Conservation (phyloP, 2,888 invertebrate species). For the Acrobeloides nanus region DNA sequence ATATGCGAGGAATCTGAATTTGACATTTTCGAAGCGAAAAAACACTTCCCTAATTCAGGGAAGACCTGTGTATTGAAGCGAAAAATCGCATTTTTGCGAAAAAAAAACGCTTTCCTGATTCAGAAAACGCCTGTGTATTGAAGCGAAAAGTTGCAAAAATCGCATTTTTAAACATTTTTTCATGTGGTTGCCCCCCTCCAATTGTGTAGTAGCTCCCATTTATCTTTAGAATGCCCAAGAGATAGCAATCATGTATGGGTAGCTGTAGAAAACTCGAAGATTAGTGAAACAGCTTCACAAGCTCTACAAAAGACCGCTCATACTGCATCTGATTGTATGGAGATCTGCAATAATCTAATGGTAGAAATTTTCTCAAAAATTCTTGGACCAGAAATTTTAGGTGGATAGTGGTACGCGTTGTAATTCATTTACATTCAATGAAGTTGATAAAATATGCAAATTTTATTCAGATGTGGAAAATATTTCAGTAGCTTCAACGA, state of each 20-base stretch:
- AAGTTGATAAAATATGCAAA: constrained; percentile 21
- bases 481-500: constrained; percentile 18
- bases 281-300: constrained; percentile 3
- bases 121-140: too few species aligned
- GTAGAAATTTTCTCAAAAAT: constrained; percentile 9
- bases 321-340: constrained; percentile 19
- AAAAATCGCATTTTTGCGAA: too few species aligned
- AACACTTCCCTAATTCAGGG: too few species aligned
- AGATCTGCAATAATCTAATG: constrained; percentile 11
- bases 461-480: constrained; percentile 13
- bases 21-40: too few species aligned
- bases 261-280: constrained; percentile 29
- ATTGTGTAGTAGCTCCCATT: too few species aligned
- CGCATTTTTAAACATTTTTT: too few species aligned
- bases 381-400: neutral
- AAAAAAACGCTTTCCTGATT: too few species aligned
- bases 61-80: too few species aligned
- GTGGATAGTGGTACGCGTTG: constrained; percentile 5
- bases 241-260: constrained; percentile 29
- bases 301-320: constrained; percentile 7
- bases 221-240: too few species aligned
- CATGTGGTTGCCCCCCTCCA: too few species aligned
- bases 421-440: constrained; percentile 26
- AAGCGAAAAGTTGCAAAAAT: too few species aligned
- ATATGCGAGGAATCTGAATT: too few species aligned